Conservation (phyloP, 2,888 invertebrate genomes). For the Hirtodrosophila trivittata region DNA sequence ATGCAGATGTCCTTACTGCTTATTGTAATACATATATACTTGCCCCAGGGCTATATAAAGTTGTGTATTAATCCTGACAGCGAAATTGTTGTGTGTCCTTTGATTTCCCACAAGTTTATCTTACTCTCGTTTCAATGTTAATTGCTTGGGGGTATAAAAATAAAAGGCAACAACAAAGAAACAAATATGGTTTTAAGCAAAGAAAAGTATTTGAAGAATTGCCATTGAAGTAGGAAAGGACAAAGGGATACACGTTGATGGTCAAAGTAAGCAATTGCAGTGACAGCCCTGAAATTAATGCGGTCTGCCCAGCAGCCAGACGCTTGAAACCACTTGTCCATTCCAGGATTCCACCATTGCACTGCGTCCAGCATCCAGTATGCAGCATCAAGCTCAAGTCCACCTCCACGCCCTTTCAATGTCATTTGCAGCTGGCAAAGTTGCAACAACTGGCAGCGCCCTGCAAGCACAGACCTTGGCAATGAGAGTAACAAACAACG, state of each 20-base stretch:
- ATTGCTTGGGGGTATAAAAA: too few relatives aligned
- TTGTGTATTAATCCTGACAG: too few relatives aligned
- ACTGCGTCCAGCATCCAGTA: background rate
- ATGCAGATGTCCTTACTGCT: too few relatives aligned
- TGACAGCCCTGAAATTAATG: slow-evolving; percentile 58
- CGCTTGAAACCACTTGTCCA: background rate
- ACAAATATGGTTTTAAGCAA: too few relatives aligned
- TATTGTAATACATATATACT: too few relatives aligned
- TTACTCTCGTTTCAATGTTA: too few relatives aligned
- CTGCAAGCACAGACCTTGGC: slow-evolving; percentile 50
- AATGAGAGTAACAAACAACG: slow-evolving; percentile 26
- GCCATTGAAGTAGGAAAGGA: slow-evolving; percentile 33
- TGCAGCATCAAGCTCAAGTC: slow-evolving; percentile 1
- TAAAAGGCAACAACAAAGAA: too few relatives aligned
- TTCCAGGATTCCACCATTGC: background rate
- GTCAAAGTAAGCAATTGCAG: slow-evolving; percentile 31
- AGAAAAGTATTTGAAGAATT: slow-evolving; percentile 21
- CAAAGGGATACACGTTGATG: slow-evolving; percentile 19
- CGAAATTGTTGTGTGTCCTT: too few relatives aligned
- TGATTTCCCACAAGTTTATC: too few relatives aligned
- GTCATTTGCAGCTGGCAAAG: slow-evolving; percentile 57
- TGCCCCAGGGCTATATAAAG: too few relatives aligned
- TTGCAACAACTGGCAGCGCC: slow-evolving; percentile 33
- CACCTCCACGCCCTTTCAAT: slow-evolving; percentile 48
- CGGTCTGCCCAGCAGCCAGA: slow-evolving; percentile 37